Evolutionary conservation across 64 coral and sea anemone species (phyloP), one percentile per base, ranked within the genome.

Genomic region (Montipora cactus): DNA sequence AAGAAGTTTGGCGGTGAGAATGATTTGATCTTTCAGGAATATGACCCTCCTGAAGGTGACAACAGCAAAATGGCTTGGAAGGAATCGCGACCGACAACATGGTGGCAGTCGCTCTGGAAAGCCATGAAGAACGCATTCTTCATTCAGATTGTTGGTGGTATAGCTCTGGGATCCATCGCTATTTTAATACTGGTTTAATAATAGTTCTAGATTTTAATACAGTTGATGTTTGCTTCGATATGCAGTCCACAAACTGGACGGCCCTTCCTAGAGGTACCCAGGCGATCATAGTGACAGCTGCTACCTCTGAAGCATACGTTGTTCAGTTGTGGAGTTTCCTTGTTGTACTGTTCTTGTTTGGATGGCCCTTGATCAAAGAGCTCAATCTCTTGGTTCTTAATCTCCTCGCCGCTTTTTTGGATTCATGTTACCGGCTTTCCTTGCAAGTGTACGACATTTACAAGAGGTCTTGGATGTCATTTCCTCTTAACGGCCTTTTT

Each of bases 11-110:
- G 59, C 15, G 81, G 94, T 87, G 10, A 70, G 79, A 57, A 67
- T 14, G 95, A 96, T 62, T 20, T 49, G 47, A 81, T 94, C 75
- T 96, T 96, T 44, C 95, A 88, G 44, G 95, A 96, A 58, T 96
- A 85, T 53, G 92, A 94, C n/a, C 58, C 91, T 9, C 81, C 44
- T 20, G 51, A 25, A 50, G 72, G 61, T 47, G 47, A 52, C 75
- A 12, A 82, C 74, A 18, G 79, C 80, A 84, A 70, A 69, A 69
- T 84, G 81, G 82, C 14, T 8, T 84, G 81, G 81, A 84, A 84
- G 57, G 47, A 13, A 48, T 84, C 81, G 44, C 81, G 84, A 19
- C 91, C 91, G 25, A 9, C 53, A 67, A 62, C 81, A 28, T 93
- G 82, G 81, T 61, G 81, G 71, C 19, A 61, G 52, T 78, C 47